Evolutionary conservation across 2,113 vertebrate genomes (phyloP).

Genomic region (Gymnarchus niloticus): DNA sequence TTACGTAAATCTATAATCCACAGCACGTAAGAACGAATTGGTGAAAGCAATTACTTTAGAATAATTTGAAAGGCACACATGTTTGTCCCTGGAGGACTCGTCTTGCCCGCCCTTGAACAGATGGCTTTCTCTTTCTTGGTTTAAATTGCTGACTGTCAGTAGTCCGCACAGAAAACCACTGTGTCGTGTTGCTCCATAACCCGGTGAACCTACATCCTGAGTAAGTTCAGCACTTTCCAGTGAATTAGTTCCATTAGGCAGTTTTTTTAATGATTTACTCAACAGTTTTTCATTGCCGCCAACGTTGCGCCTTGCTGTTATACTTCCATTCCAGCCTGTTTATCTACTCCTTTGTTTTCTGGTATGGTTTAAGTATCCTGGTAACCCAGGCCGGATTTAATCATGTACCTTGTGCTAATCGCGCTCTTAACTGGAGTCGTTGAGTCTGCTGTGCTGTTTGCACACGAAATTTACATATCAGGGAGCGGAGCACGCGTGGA

Average conservation of each 20-base stretch:
- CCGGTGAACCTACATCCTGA: neutral
- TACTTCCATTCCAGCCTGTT: neutral
- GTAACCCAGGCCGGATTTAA: neutral
- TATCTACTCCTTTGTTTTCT: neutral
- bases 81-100: neutral
- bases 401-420: neutral
- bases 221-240: conserved; percentile 14
- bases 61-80: conserved; percentile 21
- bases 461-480: neutral
- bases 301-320: no score
- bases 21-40: conserved; percentile 5
- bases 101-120: conserved; percentile 16
- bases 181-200: neutral
- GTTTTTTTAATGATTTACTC: conserved; percentile 1
- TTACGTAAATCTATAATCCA: conserved; percentile 17
- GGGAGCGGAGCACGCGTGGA: neutral
- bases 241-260: neutral
- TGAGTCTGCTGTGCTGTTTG: neutral
- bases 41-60: conserved; percentile 19
- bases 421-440: neutral
- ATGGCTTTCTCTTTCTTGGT: neutral
- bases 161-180: neutral
- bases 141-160: conserved; percentile 10
- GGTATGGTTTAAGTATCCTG: neutral
- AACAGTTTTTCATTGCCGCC: neutral